Base-by-base conservation (phyloP, 2,113 vertebrate genomes). In the Otus sunia region DNA sequence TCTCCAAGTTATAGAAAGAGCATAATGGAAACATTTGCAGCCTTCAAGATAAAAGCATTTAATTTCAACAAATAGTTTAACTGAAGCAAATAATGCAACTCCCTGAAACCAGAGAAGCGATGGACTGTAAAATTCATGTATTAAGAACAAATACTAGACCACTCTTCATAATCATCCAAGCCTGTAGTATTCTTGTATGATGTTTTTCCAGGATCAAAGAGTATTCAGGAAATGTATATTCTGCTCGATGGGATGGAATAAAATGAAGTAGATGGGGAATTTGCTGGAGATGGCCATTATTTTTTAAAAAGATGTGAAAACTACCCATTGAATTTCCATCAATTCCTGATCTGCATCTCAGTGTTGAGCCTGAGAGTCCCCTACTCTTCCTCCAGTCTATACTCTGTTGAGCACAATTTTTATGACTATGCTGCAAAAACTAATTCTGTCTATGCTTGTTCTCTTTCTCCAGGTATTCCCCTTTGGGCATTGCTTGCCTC, bases 401-500 rank as follows among this genome's bases (percentile, higher is more conserved):
- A 4, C 37, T 71, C 32, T 20, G 4, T 62, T 86, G 4, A 86
- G 39, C n/a, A 43, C 4, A 49, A 19, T 17, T 88, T 74, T 83
- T 85, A 19, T 69, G 63, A 41, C 11, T 80, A 15, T 3, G 3
- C 30, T 91, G n/a, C 32, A 63, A 69, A 76, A 53, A 43, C 1
- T 3, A 47, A 14, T 88, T 71, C 30, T 91, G 22, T 77, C 22
- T 89, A 12, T 91, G 68, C 82, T 50, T 95, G 34, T 91, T 82
- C 60, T 92, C 23, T 43, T 95, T 93, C 92, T 90, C 80, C 97
- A 99, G 99, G 99, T 99, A 99, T 95, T 99, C 99, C 81, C 99
- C 99, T 8, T 97, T 99, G 80, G 99, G 99, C 98, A 99, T 99
- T 66, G 99, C 99, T 85, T 99, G 99, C 92, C 98, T 99, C 86